phyloP scores from a whole-genome alignment of 2,888 invertebrate genomes.

The Diarsia brunnea region DNA sequence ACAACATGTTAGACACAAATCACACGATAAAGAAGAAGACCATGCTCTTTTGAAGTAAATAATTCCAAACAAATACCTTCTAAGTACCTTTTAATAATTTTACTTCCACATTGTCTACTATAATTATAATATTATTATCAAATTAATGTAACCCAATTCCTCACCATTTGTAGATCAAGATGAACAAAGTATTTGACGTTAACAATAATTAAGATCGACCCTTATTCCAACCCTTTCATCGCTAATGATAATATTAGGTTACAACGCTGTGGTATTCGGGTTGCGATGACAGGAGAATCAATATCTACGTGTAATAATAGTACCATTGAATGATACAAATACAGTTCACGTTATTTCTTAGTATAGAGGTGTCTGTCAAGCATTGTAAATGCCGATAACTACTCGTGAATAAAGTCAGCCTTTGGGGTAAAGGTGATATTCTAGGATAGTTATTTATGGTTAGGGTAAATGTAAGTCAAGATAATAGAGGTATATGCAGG shows the following conservation, averaged over 20 bases:
- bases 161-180: constrained; percentile 10
- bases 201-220: constrained; percentile 50
- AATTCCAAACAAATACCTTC: no score
- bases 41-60: no score
- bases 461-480: not conserved
- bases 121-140: not conserved
- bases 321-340: not conserved
- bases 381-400: not conserved
- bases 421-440: not conserved
- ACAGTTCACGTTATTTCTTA: not conserved
- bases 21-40: no score
- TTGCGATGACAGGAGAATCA: constrained; percentile 19
- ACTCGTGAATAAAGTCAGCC: not conserved
- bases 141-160: constrained; percentile 39
- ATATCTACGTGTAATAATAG: constrained; percentile 24
- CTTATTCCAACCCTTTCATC: constrained; percentile 40
- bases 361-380: not conserved
- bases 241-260: constrained; percentile 44
- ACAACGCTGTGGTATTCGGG: constrained; percentile 27
- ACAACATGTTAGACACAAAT: no score
- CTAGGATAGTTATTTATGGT: not conserved
- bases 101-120: not conserved
- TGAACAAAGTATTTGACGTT: constrained; percentile 30
- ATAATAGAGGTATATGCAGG: not conserved
- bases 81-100: not conserved